These are phyloP conservation scores for Saturnia pavonia DNA, from an alignment of 2,888 invertebrate species.

Conservation along the genomic window DNA sequence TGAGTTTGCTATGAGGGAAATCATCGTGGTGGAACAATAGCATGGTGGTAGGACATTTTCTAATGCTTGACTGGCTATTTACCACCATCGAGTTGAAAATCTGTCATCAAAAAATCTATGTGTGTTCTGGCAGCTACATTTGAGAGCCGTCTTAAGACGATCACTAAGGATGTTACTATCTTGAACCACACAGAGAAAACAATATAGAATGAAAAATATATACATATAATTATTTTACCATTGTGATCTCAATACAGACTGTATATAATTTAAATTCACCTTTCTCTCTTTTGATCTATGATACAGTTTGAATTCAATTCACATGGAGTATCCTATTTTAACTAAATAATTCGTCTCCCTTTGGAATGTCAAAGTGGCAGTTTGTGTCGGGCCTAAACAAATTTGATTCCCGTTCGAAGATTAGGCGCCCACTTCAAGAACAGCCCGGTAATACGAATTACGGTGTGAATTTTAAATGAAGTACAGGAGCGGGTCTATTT, in stretches of 20 bases:
- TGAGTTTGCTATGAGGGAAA: too few relatives aligned
- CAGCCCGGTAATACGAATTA: slow-evolving; percentile 17
- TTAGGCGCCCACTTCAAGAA: slow-evolving; percentile 21
- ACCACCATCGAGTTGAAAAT: too few relatives aligned
- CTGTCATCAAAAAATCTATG: too few relatives aligned
- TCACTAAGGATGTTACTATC: too few relatives aligned
- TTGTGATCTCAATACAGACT: not conserved
- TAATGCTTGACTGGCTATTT: too few relatives aligned
- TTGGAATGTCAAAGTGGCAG: slow-evolving; percentile 18
- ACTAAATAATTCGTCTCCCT: slow-evolving; percentile 13
- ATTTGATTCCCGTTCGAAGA: slow-evolving; percentile 24
- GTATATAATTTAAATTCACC: not conserved
- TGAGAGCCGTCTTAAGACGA: too few relatives aligned
- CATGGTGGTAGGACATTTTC: too few relatives aligned
- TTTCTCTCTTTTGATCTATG: not conserved
- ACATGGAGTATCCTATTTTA: slow-evolving; percentile 12
- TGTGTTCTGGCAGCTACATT: too few relatives aligned
- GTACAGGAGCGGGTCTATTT: slow-evolving; percentile 19
- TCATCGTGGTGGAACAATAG: too few relatives aligned
- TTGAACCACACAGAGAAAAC: too few relatives aligned
- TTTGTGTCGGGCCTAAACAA: slow-evolving; percentile 25
- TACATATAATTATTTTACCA: too few relatives aligned
- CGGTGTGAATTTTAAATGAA: slow-evolving; percentile 26
- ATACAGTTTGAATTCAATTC: slow-evolving; percentile 17
- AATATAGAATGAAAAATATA: too few relatives aligned